phyloP scores from a whole-genome alignment of 2,113 vertebrate genomes.

The Entomyzon cyanotis region DNA sequence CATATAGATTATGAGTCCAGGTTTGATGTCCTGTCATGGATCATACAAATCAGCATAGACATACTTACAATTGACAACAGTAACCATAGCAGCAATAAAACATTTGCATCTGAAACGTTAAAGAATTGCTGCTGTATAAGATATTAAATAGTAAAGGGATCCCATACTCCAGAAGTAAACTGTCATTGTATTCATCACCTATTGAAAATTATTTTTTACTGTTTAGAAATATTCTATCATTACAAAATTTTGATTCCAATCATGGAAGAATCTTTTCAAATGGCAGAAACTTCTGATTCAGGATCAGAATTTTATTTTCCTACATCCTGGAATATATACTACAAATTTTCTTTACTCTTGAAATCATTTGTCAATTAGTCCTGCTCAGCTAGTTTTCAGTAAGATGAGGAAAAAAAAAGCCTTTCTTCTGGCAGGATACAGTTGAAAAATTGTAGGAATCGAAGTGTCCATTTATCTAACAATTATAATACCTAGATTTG shows the following conservation, averaged over 20 bases:
- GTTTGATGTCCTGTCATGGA: background rate
- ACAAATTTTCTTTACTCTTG: background rate
- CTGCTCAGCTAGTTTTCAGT: background rate
- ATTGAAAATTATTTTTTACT: background rate
- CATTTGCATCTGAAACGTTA: background rate
- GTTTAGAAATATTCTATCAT: background rate
- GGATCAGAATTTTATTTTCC: background rate
- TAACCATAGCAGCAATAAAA: background rate
- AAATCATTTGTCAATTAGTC: background rate
- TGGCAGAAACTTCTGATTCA: background rate
- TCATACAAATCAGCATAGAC: background rate
- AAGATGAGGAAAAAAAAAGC: background rate
- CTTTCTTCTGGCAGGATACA: background rate
- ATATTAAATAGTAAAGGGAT: background rate
- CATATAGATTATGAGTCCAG: rapidly evolving
- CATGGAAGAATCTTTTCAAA: background rate
- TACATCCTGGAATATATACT: background rate
- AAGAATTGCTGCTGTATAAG: background rate
- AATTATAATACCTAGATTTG: background rate
- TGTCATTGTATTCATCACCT: background rate
- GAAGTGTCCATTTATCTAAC: background rate
- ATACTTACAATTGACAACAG: background rate
- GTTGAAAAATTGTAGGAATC: background rate
- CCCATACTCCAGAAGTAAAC: background rate
- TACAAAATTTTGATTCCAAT: background rate